Base-by-base conservation (phyloP, 2,888 invertebrate species). In the Lypha dubia region DNA sequence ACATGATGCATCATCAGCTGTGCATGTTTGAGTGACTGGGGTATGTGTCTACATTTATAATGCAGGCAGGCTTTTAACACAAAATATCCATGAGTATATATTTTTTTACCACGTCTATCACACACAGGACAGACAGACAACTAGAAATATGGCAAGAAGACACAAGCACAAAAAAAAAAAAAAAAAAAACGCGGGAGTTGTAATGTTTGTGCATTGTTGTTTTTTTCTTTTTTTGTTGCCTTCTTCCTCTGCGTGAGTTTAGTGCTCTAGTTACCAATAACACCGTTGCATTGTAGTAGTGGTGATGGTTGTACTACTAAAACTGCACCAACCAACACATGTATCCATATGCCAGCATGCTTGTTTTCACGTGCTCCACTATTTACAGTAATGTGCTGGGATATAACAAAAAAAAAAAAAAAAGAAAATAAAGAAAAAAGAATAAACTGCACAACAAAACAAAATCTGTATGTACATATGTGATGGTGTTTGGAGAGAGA, bases 31-130 rank as follows among this genome's bases (percentile, higher is more conserved):
- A 73, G 56, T 56, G 35, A 67, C 51, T 71, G 41, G n/a, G 17
- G 32, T 41, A 41, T 74, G 56, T 44, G 60, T 68, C 41, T 65
- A 20, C 46, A 67, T 60, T 68, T 68, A 35, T 68, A 77, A 77
- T 68, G 68, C 60, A 70, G 53, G 70, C 71, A 83, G 83, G 83
- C 83, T 83, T 79, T 86, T 86, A 85, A 81, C 85, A 86, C 87
- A 87, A 79, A 62, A 67, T 67, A 74, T 58, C 73, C 71, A 68
- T 20, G 35, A 81, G 74, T 68, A 68, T 60, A n/a, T n/a, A n/a
- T n/a, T n/a, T 49, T 65, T 13, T 20, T 65, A 53, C 22, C 35
- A 68, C 24, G 58, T 53, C 65, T 56, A 49, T 60, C 49, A 63
- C 56, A 56, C n/a, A n/a, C n/a, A n/a, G n/a, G n/a, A n/a, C n/a